Base-by-base conservation (phyloP, 1,140 invertebrate genomes). In the Panagrolaimus sp. region DNA sequence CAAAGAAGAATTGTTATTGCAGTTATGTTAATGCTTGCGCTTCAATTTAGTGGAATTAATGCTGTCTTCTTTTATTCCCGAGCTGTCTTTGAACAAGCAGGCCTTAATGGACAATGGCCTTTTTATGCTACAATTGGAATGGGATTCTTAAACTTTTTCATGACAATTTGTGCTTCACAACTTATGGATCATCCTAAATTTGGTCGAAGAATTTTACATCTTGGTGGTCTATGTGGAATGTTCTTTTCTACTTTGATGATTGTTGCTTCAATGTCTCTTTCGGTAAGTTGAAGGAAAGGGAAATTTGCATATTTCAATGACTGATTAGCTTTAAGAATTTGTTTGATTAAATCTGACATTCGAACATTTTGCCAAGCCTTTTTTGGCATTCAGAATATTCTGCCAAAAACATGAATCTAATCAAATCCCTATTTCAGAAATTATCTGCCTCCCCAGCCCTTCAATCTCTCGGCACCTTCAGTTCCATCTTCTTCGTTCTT, bases 31-130 rank as follows among this genome's bases (percentile, higher is more conserved):
- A 94, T 95, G 92, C 92, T 77, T 92, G 94, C 86, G 1, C 92
- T 94, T 86, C 92, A 95, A 84, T 84, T 93, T 68, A 91, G 89
- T 73, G 92, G 92, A 25, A 92, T 93, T 72, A 93, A 93, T 77
- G 91, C 91, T 1, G 89, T 93, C 38, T 62, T 63, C n/a, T 69
- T 69, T 57, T 69, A 64, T 44, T 64, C 62, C 9, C 44, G 53
- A 16, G 31, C 42, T n/a, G 63, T 69, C 23, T 69, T 69, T 57
- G 63, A 48, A 44, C 23, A 46, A 43, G 63, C 62, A 9, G 63
- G 63, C 9, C 25, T 69, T 0, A 63, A 42, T 38, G 67, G 61
- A 14, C 46, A 69, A 25, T 44, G 43, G 45, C 61, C 67, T 16
- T 48, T 69, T 46, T 69, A 69, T 20, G 67, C 67, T 1, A 69